A percentile compares a stretch with the other conserved stretches of the same genome.
phyloP scores from a whole-genome alignment of 2,888 invertebrate genomes.

The Leptogaster cylindrica region DNA sequence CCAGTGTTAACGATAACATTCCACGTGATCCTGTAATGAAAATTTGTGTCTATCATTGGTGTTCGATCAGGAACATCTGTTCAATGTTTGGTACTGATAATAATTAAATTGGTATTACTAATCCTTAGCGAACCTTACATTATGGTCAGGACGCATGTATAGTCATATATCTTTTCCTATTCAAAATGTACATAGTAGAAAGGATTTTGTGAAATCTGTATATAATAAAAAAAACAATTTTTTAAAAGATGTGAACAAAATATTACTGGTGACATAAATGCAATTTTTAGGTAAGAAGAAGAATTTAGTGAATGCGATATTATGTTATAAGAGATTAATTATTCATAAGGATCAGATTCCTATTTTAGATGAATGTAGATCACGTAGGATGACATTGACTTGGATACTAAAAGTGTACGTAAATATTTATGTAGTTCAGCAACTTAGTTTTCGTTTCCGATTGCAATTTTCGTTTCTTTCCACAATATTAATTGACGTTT shows the following conservation, averaged over 20 bases:
- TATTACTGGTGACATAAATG: conserved; percentile 10
- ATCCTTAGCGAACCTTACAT: not conserved
- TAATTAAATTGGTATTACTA: not conserved
- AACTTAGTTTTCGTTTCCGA: not conserved
- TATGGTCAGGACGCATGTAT: not conserved
- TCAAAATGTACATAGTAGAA: conserved; percentile 14
- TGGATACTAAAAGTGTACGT: conserved; percentile 26
- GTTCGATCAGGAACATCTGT: not conserved
- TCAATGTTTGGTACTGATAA: conserved; percentile 1
- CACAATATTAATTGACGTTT: no score
- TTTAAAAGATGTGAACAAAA: not conserved
- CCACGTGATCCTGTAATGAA: conserved; percentile 19
- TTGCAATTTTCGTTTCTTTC: not conserved
- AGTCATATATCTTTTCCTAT: conserved; percentile 30
- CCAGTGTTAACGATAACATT: conserved; percentile 17
- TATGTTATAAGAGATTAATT: conserved; percentile 8
- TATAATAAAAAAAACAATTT: conserved; percentile 7
- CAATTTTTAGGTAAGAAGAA: conserved; percentile 18
- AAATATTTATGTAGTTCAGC: no score
- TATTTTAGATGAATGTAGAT: conserved; percentile 26
- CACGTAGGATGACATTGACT: conserved; percentile 9
- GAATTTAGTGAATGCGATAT: conserved; percentile 32
- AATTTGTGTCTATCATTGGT: not conserved
- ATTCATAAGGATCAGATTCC: conserved; percentile 34
- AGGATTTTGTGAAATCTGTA: not conserved